phyloP scores from a whole-genome alignment of 2,797 vertebrate genomes.

The Cichlasoma orientale region DNA sequence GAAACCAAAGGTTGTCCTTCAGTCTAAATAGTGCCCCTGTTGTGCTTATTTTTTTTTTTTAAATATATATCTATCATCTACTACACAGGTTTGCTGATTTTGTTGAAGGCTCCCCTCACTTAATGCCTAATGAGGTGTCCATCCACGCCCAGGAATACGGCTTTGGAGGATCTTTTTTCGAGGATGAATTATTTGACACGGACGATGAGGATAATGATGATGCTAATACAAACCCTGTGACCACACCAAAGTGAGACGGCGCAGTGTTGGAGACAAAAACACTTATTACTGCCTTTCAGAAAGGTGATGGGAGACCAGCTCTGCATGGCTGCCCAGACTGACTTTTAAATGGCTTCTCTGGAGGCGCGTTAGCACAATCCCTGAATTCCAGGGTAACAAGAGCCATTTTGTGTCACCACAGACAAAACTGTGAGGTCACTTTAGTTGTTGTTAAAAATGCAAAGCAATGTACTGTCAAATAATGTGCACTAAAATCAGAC shows the following conservation, averaged over 20 bases:
- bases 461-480: background rate
- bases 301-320: slow-evolving; percentile 5
- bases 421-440: background rate
- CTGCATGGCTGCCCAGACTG: background rate
- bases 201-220: slow-evolving; percentile 78
- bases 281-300: slow-evolving; percentile 15
- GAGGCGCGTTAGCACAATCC: background rate
- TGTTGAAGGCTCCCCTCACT: slow-evolving; percentile 88
- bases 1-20: background rate
- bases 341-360: background rate
- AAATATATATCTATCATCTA: too few relatives aligned
- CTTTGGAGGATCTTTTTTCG: slow-evolving; percentile 82
- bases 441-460: background rate
- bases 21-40: background rate
- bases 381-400: background rate
- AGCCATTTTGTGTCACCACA: background rate
- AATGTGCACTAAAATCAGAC: slow-evolving; percentile 2
- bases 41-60: background rate
- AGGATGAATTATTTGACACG: slow-evolving; percentile 87
- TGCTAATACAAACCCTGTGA: slow-evolving; percentile 25
- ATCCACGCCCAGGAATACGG: slow-evolving; percentile 90
- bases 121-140: slow-evolving; percentile 87
- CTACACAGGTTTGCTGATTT: slow-evolving; percentile 92
- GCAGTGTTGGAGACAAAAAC: background rate
- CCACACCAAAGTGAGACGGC: slow-evolving; percentile 23